Evolutionary conservation across 1,140 invertebrate genomes (phyloP).

Genomic region (Heliconius congener): DNA sequence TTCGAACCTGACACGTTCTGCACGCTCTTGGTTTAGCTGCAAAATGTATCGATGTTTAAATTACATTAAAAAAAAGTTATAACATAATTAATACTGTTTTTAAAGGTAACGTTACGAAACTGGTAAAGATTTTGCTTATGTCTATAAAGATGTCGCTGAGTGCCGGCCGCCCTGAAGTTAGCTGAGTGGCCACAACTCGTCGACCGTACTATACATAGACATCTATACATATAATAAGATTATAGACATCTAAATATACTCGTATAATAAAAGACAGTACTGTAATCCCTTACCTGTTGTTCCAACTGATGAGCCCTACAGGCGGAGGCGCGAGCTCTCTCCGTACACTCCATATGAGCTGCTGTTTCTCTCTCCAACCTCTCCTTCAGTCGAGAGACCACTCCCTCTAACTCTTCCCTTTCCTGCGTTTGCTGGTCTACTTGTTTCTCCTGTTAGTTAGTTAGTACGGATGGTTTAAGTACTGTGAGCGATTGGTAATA

Average conservation of each 20-base stretch:
- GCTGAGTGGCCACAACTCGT: too few relatives aligned
- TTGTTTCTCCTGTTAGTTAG: conserved; percentile 88
- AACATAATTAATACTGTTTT: too few relatives aligned
- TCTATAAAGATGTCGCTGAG: too few relatives aligned
- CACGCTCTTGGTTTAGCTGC: conserved; percentile 90
- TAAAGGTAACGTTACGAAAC: too few relatives aligned
- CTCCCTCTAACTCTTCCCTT: conserved; percentile 95
- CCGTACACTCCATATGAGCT: conserved; percentile 92
- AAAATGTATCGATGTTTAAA: conserved; percentile 44
- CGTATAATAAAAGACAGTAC: too few relatives aligned
- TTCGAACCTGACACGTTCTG: conserved; percentile 91
- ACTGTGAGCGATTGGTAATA: conserved; percentile 15
- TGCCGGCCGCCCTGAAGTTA: too few relatives aligned
- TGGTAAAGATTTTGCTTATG: too few relatives aligned
- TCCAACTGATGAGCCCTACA: conserved; percentile 88
- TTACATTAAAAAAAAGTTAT: too few relatives aligned
- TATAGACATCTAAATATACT: too few relatives aligned
- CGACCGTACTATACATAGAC: too few relatives aligned
- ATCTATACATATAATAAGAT: too few relatives aligned
- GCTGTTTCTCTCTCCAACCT: conserved; percentile 94
- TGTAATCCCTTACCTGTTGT: conserved; percentile 68
- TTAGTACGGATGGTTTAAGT: conserved; percentile 30
- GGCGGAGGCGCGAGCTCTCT: conserved; percentile 89
- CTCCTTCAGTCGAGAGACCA: conserved; percentile 91
- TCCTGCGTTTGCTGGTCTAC: conserved; percentile 93